Evolutionary conservation across 2,113 vertebrate genomes (phyloP).

Genomic region (Odocoileus virginianus): DNA sequence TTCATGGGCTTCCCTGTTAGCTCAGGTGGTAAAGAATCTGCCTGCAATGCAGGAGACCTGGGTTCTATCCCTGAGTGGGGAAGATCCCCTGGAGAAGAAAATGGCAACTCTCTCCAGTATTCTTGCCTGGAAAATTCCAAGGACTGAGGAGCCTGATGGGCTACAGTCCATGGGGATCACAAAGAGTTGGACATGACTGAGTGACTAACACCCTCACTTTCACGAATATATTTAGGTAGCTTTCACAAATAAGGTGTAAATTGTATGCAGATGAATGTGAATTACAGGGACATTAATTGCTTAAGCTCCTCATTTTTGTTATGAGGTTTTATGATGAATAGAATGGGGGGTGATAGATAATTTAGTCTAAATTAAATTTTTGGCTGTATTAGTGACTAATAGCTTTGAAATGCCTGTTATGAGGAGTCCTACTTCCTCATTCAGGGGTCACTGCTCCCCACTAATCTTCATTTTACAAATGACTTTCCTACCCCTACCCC

Average conservation of each 20-base stretch:
- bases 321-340: neutral
- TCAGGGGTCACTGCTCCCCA: neutral
- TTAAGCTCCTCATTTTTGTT: neutral
- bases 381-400: neutral
- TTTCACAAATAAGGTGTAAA: constrained; percentile 13
- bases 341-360: neutral
- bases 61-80: neutral
- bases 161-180: neutral
- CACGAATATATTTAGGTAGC: neutral
- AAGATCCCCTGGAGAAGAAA: neutral
- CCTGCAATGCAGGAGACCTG: neutral
- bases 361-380: neutral
- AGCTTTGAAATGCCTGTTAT: neutral
- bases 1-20: neutral
- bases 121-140: neutral
- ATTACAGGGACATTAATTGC: neutral
- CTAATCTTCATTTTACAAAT: neutral
- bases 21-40: neutral
- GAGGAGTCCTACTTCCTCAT: neutral
- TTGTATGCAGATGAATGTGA: neutral
- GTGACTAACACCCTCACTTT: neutral
- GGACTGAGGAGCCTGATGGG: neutral
- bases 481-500: neutral
- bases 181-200: neutral
- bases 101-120: neutral